Conservation (phyloP, 2,113 vertebrate genomes). For the Amblyornis subalaris region DNA sequence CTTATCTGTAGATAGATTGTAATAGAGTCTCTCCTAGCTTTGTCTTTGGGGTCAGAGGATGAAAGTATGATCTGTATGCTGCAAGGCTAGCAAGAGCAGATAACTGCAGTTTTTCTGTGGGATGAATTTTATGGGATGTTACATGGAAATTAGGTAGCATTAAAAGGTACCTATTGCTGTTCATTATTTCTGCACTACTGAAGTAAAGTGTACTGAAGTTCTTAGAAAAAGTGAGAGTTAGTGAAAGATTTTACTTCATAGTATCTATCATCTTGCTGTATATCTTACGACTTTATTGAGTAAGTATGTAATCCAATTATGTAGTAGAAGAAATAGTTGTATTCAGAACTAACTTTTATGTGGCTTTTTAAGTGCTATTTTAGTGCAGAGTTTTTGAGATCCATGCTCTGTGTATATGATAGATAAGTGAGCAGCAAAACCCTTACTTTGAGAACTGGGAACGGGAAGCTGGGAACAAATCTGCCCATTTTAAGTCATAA, state of each 20-base stretch:
- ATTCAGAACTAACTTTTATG: neutral
- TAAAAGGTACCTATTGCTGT: neutral
- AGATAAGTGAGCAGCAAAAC: neutral
- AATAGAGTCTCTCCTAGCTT: neutral
- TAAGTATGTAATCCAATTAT: neutral
- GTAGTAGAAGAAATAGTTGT: neutral
- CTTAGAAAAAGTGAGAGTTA: neutral
- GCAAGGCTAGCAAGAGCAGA: neutral
- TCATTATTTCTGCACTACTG: neutral
- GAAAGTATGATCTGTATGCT: neutral
- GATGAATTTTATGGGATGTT: neutral
- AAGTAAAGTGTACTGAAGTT: neutral
- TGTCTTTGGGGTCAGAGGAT: neutral
- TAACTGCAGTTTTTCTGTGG: neutral
- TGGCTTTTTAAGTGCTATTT: neutral
- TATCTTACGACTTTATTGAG: neutral
- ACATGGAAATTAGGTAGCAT: neutral
- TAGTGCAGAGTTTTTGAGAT: neutral
- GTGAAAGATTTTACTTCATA: neutral
- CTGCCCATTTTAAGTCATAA: neutral
- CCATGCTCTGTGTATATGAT: rapidly evolving
- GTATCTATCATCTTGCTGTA: neutral
- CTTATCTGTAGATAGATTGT: neutral
- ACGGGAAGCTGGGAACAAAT: neutral
- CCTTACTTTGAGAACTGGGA: neutral